Percentiles rank a stretch among this genome's conserved stretches.
Evolutionary conservation across 2,888 invertebrate species (phyloP).

Genomic region (Leucania comma): DNA sequence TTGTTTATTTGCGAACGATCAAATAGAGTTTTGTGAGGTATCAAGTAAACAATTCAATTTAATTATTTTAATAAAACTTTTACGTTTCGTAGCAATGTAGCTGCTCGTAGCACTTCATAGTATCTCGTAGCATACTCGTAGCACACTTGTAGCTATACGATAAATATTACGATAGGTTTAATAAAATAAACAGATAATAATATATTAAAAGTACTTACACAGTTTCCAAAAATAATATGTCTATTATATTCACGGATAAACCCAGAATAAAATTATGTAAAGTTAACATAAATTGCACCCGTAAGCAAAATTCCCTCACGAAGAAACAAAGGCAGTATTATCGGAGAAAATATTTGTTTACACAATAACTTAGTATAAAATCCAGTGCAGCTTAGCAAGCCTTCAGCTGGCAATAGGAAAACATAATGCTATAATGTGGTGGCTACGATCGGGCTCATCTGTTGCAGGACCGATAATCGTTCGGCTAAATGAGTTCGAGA

Average conservation of each 20-base stretch:
- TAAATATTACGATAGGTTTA: not conserved
- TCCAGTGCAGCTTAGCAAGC: slow-evolving; percentile 45
- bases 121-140: slow-evolving; percentile 8
- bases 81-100: not conserved
- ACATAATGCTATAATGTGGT: slow-evolving; percentile 59
- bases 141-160: not conserved
- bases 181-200: not conserved
- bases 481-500: slow-evolving; percentile 62
- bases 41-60: slow-evolving; percentile 11
- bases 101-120: slow-evolving; percentile 1
- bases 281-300: not conserved
- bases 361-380: slow-evolving; percentile 52
- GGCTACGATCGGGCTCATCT: slow-evolving; percentile 62
- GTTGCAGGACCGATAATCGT: slow-evolving; percentile 66
- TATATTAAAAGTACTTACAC: too few species aligned
- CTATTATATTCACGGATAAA: not conserved
- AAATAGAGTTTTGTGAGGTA: slow-evolving; percentile 9
- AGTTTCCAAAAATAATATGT: not conserved
- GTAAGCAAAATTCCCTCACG: slow-evolving; percentile 12
- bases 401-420: slow-evolving; percentile 49
- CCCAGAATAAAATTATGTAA: not conserved
- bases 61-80: not conserved
- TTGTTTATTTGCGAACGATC: slow-evolving; percentile 27
- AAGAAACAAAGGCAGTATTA: slow-evolving; percentile 20
- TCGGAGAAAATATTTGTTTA: slow-evolving; percentile 46